phyloP scores from a whole-genome alignment of 2,113 vertebrate genomes.

The Limnothrissa miodon region DNA sequence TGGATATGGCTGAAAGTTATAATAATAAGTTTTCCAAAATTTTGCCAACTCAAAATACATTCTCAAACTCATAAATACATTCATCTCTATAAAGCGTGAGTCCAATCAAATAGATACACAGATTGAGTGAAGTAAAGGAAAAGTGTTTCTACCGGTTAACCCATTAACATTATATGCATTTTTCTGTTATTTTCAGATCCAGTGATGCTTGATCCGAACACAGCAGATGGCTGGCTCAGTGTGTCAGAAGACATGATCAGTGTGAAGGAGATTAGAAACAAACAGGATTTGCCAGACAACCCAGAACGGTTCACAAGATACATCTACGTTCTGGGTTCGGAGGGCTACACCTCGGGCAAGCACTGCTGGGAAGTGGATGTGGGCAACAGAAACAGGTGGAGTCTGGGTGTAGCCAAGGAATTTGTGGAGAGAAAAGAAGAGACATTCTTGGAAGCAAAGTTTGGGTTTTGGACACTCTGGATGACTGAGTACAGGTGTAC shows the following conservation, averaged over 20 bases:
- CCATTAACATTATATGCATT: not conserved
- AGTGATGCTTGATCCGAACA: constrained; percentile 27
- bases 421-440: constrained; percentile 21
- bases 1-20: too few relatives aligned
- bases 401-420: constrained; percentile 23
- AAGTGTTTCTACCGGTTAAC: too few relatives aligned
- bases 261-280: not conserved
- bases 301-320: constrained; percentile 25
- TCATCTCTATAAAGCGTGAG: too few relatives aligned
- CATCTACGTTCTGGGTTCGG: constrained; percentile 17
- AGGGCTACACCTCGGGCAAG: constrained; percentile 25
- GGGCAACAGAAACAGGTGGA: constrained; percentile 24
- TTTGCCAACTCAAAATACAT: too few relatives aligned
- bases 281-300: constrained; percentile 18
- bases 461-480: constrained; percentile 25
- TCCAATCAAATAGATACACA: too few relatives aligned
- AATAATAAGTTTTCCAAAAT: too few relatives aligned
- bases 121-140: too few relatives aligned
- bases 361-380: constrained; percentile 42
- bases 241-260: not conserved
- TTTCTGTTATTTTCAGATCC: constrained; percentile 8
- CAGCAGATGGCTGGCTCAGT: constrained; percentile 23
- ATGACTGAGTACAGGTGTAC: not conserved
- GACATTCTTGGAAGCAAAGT: constrained; percentile 11
- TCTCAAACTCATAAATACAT: too few relatives aligned